These are phyloP conservation scores for Capromys pilorides DNA, from an alignment of 2,797 vertebrate species.

Conservation along the genomic window DNA sequence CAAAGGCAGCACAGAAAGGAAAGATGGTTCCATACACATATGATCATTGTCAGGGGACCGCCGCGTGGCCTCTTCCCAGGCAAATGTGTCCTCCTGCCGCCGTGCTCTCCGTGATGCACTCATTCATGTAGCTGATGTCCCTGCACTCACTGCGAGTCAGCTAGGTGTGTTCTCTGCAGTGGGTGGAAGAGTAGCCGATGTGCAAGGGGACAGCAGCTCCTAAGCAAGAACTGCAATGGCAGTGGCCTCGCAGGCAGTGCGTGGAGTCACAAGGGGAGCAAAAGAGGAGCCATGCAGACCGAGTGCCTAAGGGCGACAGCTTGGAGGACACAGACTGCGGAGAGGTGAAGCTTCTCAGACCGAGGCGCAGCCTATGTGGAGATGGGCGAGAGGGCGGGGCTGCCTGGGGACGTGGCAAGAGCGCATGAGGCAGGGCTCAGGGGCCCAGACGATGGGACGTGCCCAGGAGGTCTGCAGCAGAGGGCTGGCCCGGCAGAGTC, in stretches of 20 bases:
- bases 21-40: background rate
- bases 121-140: background rate
- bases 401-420: background rate
- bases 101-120: background rate
- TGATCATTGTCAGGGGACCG: background rate
- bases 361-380: background rate
- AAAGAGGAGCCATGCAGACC: background rate
- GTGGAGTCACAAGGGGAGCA: background rate
- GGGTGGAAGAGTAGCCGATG: background rate
- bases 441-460: background rate
- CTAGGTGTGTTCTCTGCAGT: background rate
- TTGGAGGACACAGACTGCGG: background rate
- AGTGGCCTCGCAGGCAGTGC: background rate
- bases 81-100: background rate
- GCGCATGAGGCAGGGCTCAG: background rate
- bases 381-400: background rate
- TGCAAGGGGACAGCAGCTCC: background rate
- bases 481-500: background rate
- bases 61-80: background rate
- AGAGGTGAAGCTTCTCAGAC: background rate
- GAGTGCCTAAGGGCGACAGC: background rate
- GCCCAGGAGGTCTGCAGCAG: background rate
- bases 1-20: background rate
- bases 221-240: background rate
- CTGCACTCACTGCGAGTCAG: background rate